Conservation (phyloP, 2,797 vertebrate species). For the Poecilia gillii region DNA sequence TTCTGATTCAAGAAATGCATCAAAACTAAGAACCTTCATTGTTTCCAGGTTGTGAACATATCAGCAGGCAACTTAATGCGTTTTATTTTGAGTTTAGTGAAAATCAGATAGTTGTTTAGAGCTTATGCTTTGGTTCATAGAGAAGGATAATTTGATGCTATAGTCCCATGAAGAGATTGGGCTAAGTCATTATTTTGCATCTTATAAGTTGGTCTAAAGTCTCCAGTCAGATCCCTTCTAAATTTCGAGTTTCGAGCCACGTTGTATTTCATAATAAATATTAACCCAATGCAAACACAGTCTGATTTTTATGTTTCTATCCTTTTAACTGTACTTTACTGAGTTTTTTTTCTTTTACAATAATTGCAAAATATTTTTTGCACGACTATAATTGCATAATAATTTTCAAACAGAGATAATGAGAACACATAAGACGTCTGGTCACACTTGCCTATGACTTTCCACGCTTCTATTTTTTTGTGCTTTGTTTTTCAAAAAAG, state of each 20-base stretch:
- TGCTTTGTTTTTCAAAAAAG: neutral
- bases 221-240: neutral
- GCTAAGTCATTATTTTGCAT: neutral
- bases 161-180: neutral
- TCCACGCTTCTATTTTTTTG: neutral
- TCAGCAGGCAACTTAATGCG: neutral
- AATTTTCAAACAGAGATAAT: neutral
- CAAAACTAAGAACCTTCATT: neutral
- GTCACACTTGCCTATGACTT: neutral
- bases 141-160: neutral
- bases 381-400: neutral
- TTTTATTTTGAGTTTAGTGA: neutral
- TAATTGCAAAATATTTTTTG: neutral
- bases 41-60: neutral
- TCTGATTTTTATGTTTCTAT: neutral
- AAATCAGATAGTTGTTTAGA: neutral
- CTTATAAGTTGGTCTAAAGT: neutral
- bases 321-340: neutral
- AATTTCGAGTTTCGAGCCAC: neutral
- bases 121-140: neutral
- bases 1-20: neutral
- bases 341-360: neutral
- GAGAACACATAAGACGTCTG: neutral
- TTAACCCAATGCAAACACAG: neutral
- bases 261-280: neutral